These are phyloP conservation scores for Chrysolina americana DNA, from an alignment of 2,888 invertebrate genomes.

Conservation along the genomic window DNA sequence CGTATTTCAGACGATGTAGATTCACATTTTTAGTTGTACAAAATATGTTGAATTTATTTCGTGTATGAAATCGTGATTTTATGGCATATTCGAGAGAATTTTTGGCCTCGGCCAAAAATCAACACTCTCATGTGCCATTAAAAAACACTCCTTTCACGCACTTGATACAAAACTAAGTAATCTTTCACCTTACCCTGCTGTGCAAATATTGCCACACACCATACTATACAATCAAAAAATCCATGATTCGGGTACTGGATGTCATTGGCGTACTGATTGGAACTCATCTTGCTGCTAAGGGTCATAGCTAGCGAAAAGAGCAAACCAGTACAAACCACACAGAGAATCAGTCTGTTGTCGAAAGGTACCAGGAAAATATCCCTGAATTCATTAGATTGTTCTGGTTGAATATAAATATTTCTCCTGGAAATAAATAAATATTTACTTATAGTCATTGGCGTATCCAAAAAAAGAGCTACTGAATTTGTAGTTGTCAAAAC, in stretches of 20 bases:
- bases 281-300: constrained; percentile 63
- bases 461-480: too few relatives aligned
- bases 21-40: too few relatives aligned
- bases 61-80: too few relatives aligned
- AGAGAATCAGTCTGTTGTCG: constrained; percentile 71
- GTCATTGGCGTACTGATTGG: constrained; percentile 7
- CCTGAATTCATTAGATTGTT: constrained; percentile 73
- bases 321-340: constrained; percentile 72
- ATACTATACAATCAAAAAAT: constrained; percentile 74
- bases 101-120: too few relatives aligned
- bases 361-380: constrained; percentile 78
- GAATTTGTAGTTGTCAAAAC: too few relatives aligned
- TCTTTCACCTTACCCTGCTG: constrained; percentile 73
- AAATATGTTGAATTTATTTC: too few relatives aligned
- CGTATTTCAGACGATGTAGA: too few relatives aligned
- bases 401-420: constrained; percentile 76
- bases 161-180: too few relatives aligned
- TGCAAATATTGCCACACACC: constrained; percentile 77
- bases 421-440: constrained; percentile 68
- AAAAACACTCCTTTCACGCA: too few relatives aligned
- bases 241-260: constrained; percentile 59
- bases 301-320: constrained; percentile 72
- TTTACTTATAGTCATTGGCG: neutral
- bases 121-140: too few relatives aligned
- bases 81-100: too few relatives aligned